Conservation (phyloP, 2,797 vertebrate species). For the Denticeps clupeoides region DNA sequence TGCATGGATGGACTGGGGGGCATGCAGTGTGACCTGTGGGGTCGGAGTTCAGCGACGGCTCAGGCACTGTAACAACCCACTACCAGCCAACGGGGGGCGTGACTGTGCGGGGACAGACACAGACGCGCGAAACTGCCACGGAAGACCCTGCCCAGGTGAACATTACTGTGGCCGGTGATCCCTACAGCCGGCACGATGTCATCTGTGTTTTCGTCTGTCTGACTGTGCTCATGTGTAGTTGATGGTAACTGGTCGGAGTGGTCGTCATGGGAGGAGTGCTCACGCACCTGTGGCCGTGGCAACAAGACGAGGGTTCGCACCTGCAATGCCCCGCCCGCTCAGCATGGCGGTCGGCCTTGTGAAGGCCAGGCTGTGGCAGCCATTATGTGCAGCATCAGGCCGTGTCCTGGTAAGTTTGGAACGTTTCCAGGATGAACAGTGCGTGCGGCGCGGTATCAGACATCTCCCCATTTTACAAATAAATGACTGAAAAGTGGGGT, state of each 20-base stretch:
- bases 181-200: no score
- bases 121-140: constrained; percentile 67
- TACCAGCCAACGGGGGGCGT: constrained; percentile 81
- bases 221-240: constrained; percentile 51
- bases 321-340: constrained; percentile 71
- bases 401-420: constrained; percentile 84
- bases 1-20: constrained; percentile 76
- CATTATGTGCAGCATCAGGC: constrained; percentile 72
- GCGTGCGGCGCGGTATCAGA: no score
- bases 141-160: constrained; percentile 80
- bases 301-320: constrained; percentile 78
- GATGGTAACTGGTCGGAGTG: constrained; percentile 89
- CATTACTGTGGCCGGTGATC: not conserved
- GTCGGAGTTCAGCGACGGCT: constrained; percentile 71
- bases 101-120: constrained; percentile 59
- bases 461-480: no score
- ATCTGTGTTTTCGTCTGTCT: not conserved
- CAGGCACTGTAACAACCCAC: constrained; percentile 76
- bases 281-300: constrained; percentile 80
- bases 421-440: no score
- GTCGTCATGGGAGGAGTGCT: constrained; percentile 89
- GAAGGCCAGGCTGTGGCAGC: constrained; percentile 70
- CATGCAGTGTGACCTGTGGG: constrained; percentile 82
- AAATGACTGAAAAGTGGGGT: no score
- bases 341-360: constrained; percentile 71